Conservation (phyloP, 1,140 invertebrate genomes). For the Drosophila athabasca region DNA sequence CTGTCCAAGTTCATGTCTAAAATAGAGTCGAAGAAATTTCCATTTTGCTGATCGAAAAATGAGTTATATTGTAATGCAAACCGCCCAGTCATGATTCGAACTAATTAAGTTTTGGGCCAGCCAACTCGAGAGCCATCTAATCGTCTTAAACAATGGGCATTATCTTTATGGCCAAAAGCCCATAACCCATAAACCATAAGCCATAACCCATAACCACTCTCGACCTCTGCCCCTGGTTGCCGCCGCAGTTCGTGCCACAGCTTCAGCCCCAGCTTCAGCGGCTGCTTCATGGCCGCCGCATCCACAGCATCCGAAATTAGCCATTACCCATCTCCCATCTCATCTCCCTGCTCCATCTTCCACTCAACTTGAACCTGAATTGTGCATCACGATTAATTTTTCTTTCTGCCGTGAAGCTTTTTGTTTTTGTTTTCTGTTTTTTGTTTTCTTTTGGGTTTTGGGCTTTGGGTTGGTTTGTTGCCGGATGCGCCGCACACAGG, state of each 20-base stretch:
- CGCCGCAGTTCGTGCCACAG: not conserved
- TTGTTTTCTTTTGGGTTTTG: constrained; percentile 3
- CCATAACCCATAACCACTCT: not conserved
- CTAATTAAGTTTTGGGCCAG: constrained; percentile 34
- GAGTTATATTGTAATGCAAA: constrained; percentile 2
- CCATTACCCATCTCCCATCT: constrained; percentile 23
- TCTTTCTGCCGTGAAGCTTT: constrained; percentile 1
- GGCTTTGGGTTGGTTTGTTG: constrained; percentile 10
- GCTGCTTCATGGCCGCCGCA: constrained; percentile 5
- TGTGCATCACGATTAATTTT: constrained; percentile 44
- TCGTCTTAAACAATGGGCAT: constrained; percentile 42
- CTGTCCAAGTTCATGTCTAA: too few species aligned
- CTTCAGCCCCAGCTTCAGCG: constrained; percentile 14
- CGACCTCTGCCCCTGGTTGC: not conserved
- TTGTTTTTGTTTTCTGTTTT: not conserved
- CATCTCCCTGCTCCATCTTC: constrained; percentile 14
- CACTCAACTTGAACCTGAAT: constrained; percentile 46
- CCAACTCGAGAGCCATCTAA: constrained; percentile 6
- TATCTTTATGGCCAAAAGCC: constrained; percentile 36
- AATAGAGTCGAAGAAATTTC: constrained; percentile 2
- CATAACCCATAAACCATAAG: not conserved
- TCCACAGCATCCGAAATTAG: constrained; percentile 33
- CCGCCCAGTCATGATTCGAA: constrained; percentile 35
- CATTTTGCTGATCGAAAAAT: constrained; percentile 6
- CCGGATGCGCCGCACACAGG: constrained; percentile 24